Conservation (phyloP, 2,113 vertebrate genomes). For the Collichthys lucidus region DNA sequence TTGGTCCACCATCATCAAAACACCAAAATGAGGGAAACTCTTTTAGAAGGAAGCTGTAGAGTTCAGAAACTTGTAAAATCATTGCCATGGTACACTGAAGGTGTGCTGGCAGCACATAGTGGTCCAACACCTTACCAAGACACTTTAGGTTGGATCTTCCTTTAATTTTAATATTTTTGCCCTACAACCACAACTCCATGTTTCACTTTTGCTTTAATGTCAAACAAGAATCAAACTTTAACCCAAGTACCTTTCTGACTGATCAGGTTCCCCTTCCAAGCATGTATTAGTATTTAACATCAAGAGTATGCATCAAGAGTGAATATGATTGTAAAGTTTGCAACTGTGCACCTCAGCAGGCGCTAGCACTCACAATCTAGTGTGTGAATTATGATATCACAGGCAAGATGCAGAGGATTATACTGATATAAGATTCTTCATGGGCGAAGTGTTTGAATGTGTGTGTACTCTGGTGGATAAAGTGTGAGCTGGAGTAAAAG, state of each 20-base stretch:
- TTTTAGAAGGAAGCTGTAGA: too few relatives aligned
- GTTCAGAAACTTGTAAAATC: too few relatives aligned
- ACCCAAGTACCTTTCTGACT: background rate
- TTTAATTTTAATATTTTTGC: background rate
- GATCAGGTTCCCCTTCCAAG: background rate
- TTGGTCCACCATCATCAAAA: too few relatives aligned
- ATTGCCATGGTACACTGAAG: too few relatives aligned
- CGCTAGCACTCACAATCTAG: background rate
- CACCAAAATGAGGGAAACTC: too few relatives aligned
- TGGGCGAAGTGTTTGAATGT: constrained; percentile 1
- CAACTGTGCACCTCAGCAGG: background rate
- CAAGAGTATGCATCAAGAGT: too few relatives aligned
- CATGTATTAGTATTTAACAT: too few relatives aligned
- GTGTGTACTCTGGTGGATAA: constrained; percentile 19
- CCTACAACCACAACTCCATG: background rate
- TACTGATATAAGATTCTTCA: constrained; percentile 6
- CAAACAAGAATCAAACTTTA: background rate
- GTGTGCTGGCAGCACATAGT: too few relatives aligned
- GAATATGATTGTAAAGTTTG: background rate
- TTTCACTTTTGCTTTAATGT: background rate
- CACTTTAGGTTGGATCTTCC: too few relatives aligned
- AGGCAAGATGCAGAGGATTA: background rate
- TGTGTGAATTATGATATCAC: background rate
- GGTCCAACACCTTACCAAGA: too few relatives aligned
- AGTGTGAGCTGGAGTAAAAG: constrained; percentile 61